phyloP scores from a whole-genome alignment of 2,797 vertebrate genomes.

The Enteromius treurensis region DNA sequence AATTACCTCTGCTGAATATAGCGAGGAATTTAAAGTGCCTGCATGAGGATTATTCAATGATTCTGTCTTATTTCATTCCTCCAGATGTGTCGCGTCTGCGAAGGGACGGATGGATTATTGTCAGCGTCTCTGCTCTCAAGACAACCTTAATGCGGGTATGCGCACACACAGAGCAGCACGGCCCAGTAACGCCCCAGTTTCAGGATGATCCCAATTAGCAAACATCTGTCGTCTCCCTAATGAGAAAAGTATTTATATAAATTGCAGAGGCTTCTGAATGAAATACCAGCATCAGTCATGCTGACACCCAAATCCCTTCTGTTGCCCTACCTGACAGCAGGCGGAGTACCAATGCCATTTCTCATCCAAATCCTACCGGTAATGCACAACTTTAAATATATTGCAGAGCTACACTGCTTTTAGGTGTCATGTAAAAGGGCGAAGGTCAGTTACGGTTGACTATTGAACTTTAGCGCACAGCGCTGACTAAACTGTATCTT shows the following conservation, averaged over 20 bases:
- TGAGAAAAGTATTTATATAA: slow-evolving; percentile 58
- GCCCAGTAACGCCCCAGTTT: slow-evolving; percentile 58
- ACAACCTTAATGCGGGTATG: slow-evolving; percentile 46
- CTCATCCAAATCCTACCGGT: slow-evolving; percentile 35
- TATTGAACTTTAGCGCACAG: neutral
- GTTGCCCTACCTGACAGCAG: slow-evolving; percentile 41
- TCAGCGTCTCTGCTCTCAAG: slow-evolving; percentile 31
- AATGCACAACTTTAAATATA: slow-evolving; percentile 12
- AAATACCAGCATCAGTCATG: slow-evolving; percentile 51
- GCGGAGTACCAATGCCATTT: slow-evolving; percentile 31
- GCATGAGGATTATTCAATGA: slow-evolving; percentile 52
- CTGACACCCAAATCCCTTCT: slow-evolving; percentile 48
- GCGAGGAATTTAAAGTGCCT: slow-evolving; percentile 56
- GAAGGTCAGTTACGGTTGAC: slow-evolving; percentile 13
- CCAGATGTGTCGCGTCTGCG: slow-evolving; percentile 58
- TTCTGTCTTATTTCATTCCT: slow-evolving; percentile 55
- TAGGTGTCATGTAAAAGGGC: neutral
- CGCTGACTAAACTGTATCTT: slow-evolving; percentile 65
- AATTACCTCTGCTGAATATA: slow-evolving; percentile 59
- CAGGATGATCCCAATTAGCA: slow-evolving; percentile 60
- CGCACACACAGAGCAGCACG: slow-evolving; percentile 46
- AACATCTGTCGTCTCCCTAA: slow-evolving; percentile 57
- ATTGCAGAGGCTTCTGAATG: slow-evolving; percentile 48
- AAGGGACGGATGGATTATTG: slow-evolving; percentile 49
- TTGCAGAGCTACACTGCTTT: neutral